phyloP scores from a whole-genome alignment of 2,888 invertebrate species.

The Macrostomum cliftonense region DNA sequence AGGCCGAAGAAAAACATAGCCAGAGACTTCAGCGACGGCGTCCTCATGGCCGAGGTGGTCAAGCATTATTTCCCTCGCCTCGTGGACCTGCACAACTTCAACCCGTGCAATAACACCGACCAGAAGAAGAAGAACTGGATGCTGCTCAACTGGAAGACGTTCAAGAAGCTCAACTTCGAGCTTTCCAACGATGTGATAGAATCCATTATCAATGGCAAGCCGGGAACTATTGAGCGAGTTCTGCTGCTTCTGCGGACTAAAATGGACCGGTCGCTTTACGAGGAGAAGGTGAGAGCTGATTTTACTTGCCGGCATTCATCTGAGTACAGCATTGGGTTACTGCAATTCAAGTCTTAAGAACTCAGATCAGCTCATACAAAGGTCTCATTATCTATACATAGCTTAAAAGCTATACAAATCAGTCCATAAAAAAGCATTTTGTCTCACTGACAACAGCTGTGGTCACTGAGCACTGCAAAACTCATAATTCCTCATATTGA shows the following conservation, averaged over 20 bases:
- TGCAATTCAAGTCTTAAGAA: no score
- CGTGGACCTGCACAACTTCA: conserved; percentile 35
- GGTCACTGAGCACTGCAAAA: no score
- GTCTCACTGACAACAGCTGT: no score
- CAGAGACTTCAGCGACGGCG: conserved; percentile 38
- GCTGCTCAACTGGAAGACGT: conserved; percentile 31
- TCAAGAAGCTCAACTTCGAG: conserved; percentile 13
- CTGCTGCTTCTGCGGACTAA: conserved; percentile 6
- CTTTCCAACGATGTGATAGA: conserved; percentile 34
- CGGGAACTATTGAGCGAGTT: conserved; percentile 7
- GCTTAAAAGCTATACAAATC: no score
- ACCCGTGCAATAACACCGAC: conserved; percentile 26
- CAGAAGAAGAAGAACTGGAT: conserved; percentile 38
- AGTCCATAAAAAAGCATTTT: no score
- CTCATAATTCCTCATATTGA: no score
- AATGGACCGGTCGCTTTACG: conserved; percentile 4
- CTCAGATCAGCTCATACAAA: no score
- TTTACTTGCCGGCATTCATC: no score
- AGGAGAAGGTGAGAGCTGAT: neutral
- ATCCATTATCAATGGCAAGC: conserved; percentile 17
- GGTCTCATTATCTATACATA: no score
- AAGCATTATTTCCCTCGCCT: conserved; percentile 32
- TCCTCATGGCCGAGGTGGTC: conserved; percentile 8
- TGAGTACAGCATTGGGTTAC: no score
- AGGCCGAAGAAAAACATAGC: conserved; percentile 34